Evolutionary conservation across 1,140 invertebrate genomes (phyloP), one percentile per base, ranked within the genome.

Genomic region (Scaptomyza montana): DNA sequence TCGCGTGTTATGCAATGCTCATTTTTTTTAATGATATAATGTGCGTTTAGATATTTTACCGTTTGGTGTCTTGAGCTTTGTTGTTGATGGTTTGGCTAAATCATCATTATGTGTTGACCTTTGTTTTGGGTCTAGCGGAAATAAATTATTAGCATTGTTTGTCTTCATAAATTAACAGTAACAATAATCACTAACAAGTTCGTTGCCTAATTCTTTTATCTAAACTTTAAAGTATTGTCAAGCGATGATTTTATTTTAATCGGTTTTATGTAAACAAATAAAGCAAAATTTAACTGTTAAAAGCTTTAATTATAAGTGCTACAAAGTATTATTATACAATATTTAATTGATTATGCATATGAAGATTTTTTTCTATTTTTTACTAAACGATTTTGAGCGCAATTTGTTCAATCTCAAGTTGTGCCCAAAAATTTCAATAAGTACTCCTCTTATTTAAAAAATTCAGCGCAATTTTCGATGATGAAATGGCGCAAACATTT

Each of bases 401-500:
- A 25, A 25, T 1, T 1, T 25, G 21, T 25, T 25, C 63, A 65
- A 63, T 46, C 62, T 71, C 8, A 60, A 59, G 47, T 45, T 62
- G 30, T 62, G 30, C 74, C 74, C 73, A 66, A 19, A 25, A 67
- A 46, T 39, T 5, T 55, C 28, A 25, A 50, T 68, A 51, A 69
- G 66, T 69, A 69, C 13, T 43, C 57, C 47, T 47, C 63, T 30
- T 49, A 67, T 67, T 72, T 82, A 59, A 46, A 74, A 74, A 74
- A 74, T 72, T 66, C 68, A 19, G 45, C 47, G 55, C 70, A 89
- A 89, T 89, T 89, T 77, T 25, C 60, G 73, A 77, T 89, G 85
- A 89, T 89, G 80, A 89, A 89, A 87, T 84, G 63, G 67, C 76
- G 62, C 65, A 80, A 79, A 82, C 65, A 89, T 84, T 60, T 65